Conservation (phyloP, 2,113 vertebrate genomes). For the Osmerus eperlanus region DNA sequence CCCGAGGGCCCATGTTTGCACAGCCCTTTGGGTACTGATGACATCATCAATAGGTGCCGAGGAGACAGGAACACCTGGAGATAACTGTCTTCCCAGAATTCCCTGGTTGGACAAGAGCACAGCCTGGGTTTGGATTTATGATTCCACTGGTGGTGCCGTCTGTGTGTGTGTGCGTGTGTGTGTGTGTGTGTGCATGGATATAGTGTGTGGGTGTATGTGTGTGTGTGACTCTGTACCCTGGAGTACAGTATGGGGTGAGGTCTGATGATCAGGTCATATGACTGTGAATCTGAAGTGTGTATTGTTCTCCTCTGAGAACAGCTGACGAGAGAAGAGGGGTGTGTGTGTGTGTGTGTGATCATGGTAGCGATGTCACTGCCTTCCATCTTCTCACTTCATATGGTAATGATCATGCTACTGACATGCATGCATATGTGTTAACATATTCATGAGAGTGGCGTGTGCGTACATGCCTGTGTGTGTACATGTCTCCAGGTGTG, state of each 20-base stretch:
- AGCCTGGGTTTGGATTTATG: constrained; percentile 2
- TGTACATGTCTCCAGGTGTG: not conserved
- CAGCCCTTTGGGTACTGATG: constrained; percentile 27
- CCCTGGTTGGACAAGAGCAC: not conserved
- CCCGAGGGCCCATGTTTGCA: not conserved
- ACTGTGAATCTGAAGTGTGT: no score
- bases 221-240: no score
- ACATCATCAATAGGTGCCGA: constrained; percentile 19
- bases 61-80: constrained; percentile 4
- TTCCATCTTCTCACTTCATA: no score
- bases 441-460: not conserved
- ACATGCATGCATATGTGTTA: not conserved
- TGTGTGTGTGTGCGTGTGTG: not conserved
- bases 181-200: not conserved
- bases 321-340: not conserved
- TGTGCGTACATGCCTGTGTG: not conserved
- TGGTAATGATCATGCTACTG: no score
- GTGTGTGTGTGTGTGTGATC: not conserved
- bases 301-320: not conserved
- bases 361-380: not conserved
- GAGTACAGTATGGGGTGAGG: no score
- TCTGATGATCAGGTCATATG: no score
- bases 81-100: constrained; percentile 16
- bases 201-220: no score
- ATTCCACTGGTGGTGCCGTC: not conserved